Conservation (phyloP, 2,888 invertebrate species). For the Stenodema calcarata region DNA sequence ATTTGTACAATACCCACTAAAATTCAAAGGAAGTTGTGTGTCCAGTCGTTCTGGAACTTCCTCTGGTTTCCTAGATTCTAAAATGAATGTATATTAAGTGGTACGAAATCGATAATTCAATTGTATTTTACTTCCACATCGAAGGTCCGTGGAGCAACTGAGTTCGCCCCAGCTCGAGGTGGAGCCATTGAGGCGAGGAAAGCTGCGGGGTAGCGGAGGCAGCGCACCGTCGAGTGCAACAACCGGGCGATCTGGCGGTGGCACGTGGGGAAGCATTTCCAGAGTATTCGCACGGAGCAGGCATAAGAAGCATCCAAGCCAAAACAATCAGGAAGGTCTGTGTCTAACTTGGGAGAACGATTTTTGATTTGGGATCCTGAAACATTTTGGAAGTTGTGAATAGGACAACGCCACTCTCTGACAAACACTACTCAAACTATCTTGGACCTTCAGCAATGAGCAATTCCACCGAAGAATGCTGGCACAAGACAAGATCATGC, state of each 20-base stretch:
- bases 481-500: too few species aligned
- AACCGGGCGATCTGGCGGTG: constrained; percentile 50
- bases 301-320: constrained; percentile 78
- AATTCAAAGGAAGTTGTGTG: too few species aligned
- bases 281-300: constrained; percentile 86
- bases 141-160: constrained; percentile 81
- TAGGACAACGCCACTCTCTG: too few species aligned
- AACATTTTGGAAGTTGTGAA: too few species aligned
- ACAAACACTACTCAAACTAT: too few species aligned
- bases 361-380: too few species aligned
- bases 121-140: neutral
- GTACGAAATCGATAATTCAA: neutral
- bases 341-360: neutral
- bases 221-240: constrained; percentile 50
- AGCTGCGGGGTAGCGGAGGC: constrained; percentile 55
- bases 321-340: constrained; percentile 69
- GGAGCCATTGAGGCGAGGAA: constrained; percentile 57
- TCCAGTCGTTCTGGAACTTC: too few species aligned
- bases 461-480: too few species aligned
- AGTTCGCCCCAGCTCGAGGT: constrained; percentile 66
- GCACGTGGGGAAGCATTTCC: constrained; percentile 90
- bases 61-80: neutral
- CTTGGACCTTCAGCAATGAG: too few species aligned
- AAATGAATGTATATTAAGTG: neutral
- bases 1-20: too few species aligned